Evolutionary conservation across 2,797 vertebrate species (phyloP), one percentile per base, ranked within the genome.

Genomic region (Staurois parvus): DNA sequence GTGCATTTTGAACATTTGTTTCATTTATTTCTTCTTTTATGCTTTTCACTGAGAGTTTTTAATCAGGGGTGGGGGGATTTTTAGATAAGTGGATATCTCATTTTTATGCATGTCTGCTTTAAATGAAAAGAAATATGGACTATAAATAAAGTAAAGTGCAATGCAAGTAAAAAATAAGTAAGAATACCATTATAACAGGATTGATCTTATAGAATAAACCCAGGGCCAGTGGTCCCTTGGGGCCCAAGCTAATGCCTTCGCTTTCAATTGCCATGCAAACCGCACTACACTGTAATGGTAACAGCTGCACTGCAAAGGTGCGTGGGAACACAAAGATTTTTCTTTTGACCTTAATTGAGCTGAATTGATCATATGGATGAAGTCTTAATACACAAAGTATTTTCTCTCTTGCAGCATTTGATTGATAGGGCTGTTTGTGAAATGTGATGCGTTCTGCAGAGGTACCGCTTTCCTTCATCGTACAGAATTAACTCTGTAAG

Each of bases 321-420:
- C n/a, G 70, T 40, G 34, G 11, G 21, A 72, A 24, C 34, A 72
- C n/a, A 26, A 72, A 26, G 17, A 40, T 42, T 52, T 52, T 72
- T 40, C 70, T 42, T 72, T 34, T 72, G 70, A 40, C 37, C 29
- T 64, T 77, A 64, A 66, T 40, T 78, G 76, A 78, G 62, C 59
- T 17, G 76, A 40, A 78, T 67, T 42, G 76, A 78, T 78, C 59
- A 66, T 64, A 30, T 62, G 74, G 52, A 76, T 37, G 52, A 40
- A 66, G 76, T 40, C 56, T 77, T 42, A 37, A 78, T 45, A 67
- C 15, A 32, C 32, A 17, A n/a, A 21, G 76, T 66, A 24, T 48
- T 48, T 40, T 48, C 76, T 62, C 52, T 59, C 45, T 48, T 40
- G 34, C 62, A 29, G 28, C 29, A 29, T 52, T 21, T 68, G 76